Base-by-base conservation (phyloP, 2,797 vertebrate species). In the Sarcoramphus papa region DNA sequence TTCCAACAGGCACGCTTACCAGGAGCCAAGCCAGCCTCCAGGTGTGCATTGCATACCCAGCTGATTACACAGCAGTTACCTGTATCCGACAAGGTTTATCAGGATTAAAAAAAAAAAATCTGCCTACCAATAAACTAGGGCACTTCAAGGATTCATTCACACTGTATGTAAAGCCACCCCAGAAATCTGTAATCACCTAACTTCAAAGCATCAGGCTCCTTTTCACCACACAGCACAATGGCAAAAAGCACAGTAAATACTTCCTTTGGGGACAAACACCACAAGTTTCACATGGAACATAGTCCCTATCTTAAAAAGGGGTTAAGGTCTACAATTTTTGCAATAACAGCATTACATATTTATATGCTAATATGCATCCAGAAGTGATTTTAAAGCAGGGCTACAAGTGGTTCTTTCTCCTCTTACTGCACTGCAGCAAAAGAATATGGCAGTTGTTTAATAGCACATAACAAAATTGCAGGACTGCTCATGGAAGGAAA, bases 371-470 rank as follows among this genome's bases (percentile, higher is more conserved):
- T 9, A 65, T 6, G 5, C 41, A 60, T 41, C 43, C 41, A 90
- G 63, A 88, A 90, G 33, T 21, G 0, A 64, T 72, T 63, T 90
- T 76, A 84, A 86, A 92, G 31, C 28, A 70, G 11, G 31, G 11
- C 54, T 67, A 9, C 20, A 83, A 76, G 33, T 30, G 9, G 6
- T 21, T 85, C 59, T 81, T 90, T 56, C 87, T 67, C 25, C n/a
- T 85, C 51, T 45, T 73, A 81, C 92, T 93, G 92, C 90, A 95
- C 76, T 96, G 95, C 93, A 96, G 93, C 87, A 94, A 92, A 92
- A 48, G 43, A 95, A 79, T 79, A 84, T 90, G 63, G 85, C 79
- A 94, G 85, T 75, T 82, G 87, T 79, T 97, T 96, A 92, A 95
- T 27, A 95, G 91, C 76, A 96, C 73, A n/a, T 82, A 74, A 90